Evolutionary conservation across 2,888 invertebrate species (phyloP), one percentile per base, ranked within the genome.

Genomic region (Baccha elongata): DNA sequence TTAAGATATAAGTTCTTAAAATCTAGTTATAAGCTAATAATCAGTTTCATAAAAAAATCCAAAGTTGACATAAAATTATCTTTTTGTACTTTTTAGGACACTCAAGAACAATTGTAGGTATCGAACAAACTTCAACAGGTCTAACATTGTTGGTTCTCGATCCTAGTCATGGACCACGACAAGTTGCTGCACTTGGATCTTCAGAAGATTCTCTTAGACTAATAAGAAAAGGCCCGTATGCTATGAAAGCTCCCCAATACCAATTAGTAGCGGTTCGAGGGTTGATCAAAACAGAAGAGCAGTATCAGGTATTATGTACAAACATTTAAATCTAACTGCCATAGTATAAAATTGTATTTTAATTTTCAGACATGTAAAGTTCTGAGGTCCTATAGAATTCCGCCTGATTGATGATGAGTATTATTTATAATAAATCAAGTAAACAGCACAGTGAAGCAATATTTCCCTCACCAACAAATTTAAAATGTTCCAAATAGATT

Each of bases 81-180:
- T 21, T 29, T 50, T 50, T 3, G 3, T 26, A 4, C 8, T 7
- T 60, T 86, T 85, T 89, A 96, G 96, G 97, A 86, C 97, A 98
- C 89, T 97, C 97, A 85, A 92, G 97, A 86, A 97, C 97, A 46
- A 96, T 97, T 89, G 94, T 97, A 91, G 97, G 97, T 1, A 94
- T 96, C 55, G 97, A 97, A 89, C 94, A 94, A 87, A 92, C 95
- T 85, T 92, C 93, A 85, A 93, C 94, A 87, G 94, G 94, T 73
- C 90, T 94, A 86, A 92, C 93, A 17, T 92, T 97, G 75, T 90
- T 97, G 84, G 94, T 97, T 26, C 91, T 97, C 84, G 97, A 97
- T 91, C 97, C 97, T 1, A 96, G 96, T 87, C 96, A 96, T 89
- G 94, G 95, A 6, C 94, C 95, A 4, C 93, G 94, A 44, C 96